Percentiles rank a stretch among this genome's conserved stretches.
These are phyloP conservation scores for Uria lomvia DNA, from an alignment of 2,113 vertebrate genomes.

Conservation along the genomic window DNA sequence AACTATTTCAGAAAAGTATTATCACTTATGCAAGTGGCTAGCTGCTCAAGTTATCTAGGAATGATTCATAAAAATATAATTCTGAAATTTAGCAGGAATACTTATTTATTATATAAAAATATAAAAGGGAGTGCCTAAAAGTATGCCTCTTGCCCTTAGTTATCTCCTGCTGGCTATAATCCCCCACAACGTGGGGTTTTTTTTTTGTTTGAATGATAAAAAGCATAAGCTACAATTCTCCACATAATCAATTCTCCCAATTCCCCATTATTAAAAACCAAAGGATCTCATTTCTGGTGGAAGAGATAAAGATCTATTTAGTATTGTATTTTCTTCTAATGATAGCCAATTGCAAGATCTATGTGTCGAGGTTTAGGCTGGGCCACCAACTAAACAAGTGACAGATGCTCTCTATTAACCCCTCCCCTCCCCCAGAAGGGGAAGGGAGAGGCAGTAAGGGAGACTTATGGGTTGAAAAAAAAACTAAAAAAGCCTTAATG, in stretches of 20 bases:
- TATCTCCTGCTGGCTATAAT: neutral
- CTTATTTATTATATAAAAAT: neutral
- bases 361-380: neutral
- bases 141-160: neutral
- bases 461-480: neutral
- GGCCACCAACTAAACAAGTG: neutral
- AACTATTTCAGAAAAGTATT: neutral
- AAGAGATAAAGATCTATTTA: neutral
- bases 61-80: accelerated
- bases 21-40: neutral
- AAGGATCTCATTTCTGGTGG: neutral
- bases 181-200: accelerated
- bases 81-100: neutral
- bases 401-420: neutral
- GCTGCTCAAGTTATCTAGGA: neutral
- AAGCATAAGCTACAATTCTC: neutral
- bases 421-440: neutral
- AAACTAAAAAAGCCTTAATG: neutral
- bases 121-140: neutral
- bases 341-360: neutral
- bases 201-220: neutral
- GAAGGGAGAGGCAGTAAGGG: neutral
- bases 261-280: neutral
- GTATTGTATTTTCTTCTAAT: neutral
- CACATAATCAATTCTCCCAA: neutral